Evolutionary conservation across 1,140 invertebrate genomes (phyloP).

Genomic region (Drosophila pachea): DNA sequence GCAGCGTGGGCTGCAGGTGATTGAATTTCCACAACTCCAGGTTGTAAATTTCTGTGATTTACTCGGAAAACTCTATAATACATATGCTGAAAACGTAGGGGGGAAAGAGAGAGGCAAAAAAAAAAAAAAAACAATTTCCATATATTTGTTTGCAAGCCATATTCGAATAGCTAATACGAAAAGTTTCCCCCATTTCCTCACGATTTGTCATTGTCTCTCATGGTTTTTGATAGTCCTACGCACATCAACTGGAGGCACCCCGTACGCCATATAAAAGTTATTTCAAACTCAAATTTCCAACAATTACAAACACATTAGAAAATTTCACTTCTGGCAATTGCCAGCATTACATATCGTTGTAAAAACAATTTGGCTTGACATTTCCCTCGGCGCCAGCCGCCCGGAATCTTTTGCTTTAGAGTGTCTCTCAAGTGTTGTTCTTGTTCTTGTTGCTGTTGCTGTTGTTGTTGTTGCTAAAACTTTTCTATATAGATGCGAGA

Average conservation of each 20-base stretch:
- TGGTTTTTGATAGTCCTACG: background rate
- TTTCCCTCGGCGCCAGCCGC: constrained; percentile 20
- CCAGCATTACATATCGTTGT: constrained; percentile 6
- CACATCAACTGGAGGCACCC: background rate
- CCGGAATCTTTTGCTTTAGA: background rate
- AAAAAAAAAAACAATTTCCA: too few species aligned
- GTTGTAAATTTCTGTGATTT: background rate
- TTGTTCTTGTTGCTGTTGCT: background rate
- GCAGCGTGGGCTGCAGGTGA: constrained; percentile 15
- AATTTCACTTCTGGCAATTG: background rate
- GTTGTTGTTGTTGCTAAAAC: constrained; percentile 14
- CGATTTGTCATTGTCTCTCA: background rate
- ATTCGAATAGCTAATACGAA: too few species aligned
- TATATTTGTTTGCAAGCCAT: too few species aligned
- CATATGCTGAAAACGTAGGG: too few species aligned
- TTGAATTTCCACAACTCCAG: background rate
- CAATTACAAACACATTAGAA: constrained; percentile 34
- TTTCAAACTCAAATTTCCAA: constrained; percentile 33
- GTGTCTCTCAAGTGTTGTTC: constrained; percentile 18
- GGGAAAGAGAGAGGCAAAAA: too few species aligned
- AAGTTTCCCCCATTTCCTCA: background rate
- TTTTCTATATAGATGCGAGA: constrained; percentile 17
- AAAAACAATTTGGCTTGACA: constrained; percentile 27
- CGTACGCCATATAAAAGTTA: constrained; percentile 4
- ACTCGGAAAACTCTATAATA: background rate